Percentiles rank a stretch among this genome's conserved stretches.
Evolutionary conservation across 2,797 vertebrate species (phyloP).

Genomic region (Muraenolepis orangiensis): DNA sequence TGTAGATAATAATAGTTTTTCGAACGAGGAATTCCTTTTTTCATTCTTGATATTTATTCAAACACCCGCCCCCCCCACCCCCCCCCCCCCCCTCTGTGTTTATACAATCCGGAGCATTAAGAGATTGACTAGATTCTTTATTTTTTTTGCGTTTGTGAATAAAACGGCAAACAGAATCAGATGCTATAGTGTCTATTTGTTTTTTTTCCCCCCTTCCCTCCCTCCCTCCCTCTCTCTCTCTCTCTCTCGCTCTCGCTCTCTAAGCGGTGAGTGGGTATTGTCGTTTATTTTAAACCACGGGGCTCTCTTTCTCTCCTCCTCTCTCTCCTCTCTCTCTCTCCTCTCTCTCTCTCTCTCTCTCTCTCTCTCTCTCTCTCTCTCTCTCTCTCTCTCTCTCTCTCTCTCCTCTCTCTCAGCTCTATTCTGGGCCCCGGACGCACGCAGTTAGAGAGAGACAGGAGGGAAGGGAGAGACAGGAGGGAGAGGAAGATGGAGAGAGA

Average conservation of each 20-base stretch:
- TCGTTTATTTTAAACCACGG: constrained; percentile 67
- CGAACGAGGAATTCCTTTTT: constrained; percentile 86
- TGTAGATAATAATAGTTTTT: constrained; percentile 78
- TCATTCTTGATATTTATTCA: constrained; percentile 85
- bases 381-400: too few relatives aligned
- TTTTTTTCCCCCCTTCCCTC: constrained; percentile 54
- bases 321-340: too few relatives aligned
- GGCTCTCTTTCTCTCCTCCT: constrained; percentile 20
- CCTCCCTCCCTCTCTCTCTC: too few relatives aligned
- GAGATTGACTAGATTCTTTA: constrained; percentile 94
- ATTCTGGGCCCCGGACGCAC: constrained; percentile 65
- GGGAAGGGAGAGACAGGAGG: constrained; percentile 49
- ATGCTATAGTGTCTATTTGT: constrained; percentile 69
- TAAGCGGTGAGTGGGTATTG: constrained; percentile 60
- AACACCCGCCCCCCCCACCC: constrained; percentile 74
- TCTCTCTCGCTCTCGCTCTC: too few relatives aligned
- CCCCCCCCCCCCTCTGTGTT: constrained; percentile 76
- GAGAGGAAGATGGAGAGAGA: constrained; percentile 48
- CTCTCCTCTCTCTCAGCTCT: constrained; percentile 55
- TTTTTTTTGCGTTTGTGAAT: constrained; percentile 86
- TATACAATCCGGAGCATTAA: constrained; percentile 90
- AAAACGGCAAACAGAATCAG: constrained; percentile 94
- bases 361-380: too few relatives aligned
- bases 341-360: too few relatives aligned
- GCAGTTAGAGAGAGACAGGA: constrained; percentile 57